Base-by-base conservation (phyloP, 2,888 invertebrate genomes). In the Cylloceria caligata region DNA sequence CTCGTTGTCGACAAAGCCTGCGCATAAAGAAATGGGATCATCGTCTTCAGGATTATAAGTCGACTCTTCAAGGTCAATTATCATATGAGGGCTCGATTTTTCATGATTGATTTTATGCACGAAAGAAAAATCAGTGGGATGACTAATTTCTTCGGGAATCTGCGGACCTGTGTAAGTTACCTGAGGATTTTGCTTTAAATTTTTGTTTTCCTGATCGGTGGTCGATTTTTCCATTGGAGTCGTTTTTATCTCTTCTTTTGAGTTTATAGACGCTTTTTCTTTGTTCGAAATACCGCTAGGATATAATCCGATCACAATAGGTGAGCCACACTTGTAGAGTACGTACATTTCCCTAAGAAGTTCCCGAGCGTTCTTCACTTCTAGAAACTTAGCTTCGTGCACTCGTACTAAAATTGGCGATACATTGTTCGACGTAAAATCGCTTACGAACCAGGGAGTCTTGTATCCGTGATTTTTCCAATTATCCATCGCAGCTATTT, bases 241-340 rank as follows among this genome's bases (percentile, higher is more conserved):
- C 34, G 76, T 42, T 7, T 36, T 36, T 9, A 34, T 24, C 5
- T 27, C 64, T 21, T n/a, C 3, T 19, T 16, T 69, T 6, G 47
- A 3, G 0, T 27, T 49, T 13, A 49, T 30, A 24, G 42, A 6
- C 9, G 71, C 16, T 60, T 67, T 55, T 39, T 30, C 21, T 3
- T 16, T 21, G 11, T 19, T 60, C 36, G 30, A 11, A 16, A 6
- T 36, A 6, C 62, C 45, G 9, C 39, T 60, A 4, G 47, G 67
- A 52, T 72, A 82, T 9, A 64, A 80, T 1, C 76, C 76, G 11
- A 81, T 60, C 0, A 84, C 64, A 27, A 76, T 42, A 0, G 85
- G 84, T 42, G 83, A 68, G 4, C 81, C 85, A 42, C 81, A 85
- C 42, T 77, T 83, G 69, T 85, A 85, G 27, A 85, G 71, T 21